Base-by-base conservation (phyloP, 1,140 invertebrate species). In the Penaeus japonicus region DNA sequence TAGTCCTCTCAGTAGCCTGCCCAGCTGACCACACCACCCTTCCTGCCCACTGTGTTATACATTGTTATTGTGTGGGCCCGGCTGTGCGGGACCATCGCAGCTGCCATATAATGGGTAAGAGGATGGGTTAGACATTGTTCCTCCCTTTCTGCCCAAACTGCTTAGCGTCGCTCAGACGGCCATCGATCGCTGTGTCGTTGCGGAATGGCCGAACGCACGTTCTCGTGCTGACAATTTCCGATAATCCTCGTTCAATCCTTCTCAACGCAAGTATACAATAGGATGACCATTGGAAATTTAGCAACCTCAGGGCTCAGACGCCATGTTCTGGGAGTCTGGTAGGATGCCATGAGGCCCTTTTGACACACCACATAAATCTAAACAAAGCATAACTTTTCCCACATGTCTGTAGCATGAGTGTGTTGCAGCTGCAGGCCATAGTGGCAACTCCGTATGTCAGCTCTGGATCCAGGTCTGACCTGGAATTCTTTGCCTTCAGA, bases 71-170 rank as follows among this genome's bases (percentile, higher is more conserved):
- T 88, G 80, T 82, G 77, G 87, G 87, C 87, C 80, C 73, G 73
- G 80, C 80, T 79, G 81, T 27, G 65, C 87, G 35, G 39, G 87
- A 88, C 73, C 87, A 88, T 57, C 79, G 47, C 87, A 77, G 81
- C 87, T 88, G 81, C 80, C 81, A 22, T 88, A 88, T 75, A 62
- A 88, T 88, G 87, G 87, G 87, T 88, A 88, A 88, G 87, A 84
- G 70, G 87, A 88, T 88, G 87, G 87, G 87, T 88, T 88, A 88
- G n/a, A 73, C 81, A 88, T 88, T 88, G 87, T 88, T 88, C 87
- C 62, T 54, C 80, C 87, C 87, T 84, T 88, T 88, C 80, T 84
- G 87, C 81, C 81, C 80, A 78, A 84, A 88, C 87, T 88, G 87
- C 80, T 77, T 87, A 47, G 87, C 87, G 55, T 87, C 84, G 84